A percentile compares a stretch with the other conserved stretches of the same genome.
These are phyloP conservation scores for Spizaetus ornatus DNA, from an alignment of 2,113 vertebrate species.

Conservation along the genomic window DNA sequence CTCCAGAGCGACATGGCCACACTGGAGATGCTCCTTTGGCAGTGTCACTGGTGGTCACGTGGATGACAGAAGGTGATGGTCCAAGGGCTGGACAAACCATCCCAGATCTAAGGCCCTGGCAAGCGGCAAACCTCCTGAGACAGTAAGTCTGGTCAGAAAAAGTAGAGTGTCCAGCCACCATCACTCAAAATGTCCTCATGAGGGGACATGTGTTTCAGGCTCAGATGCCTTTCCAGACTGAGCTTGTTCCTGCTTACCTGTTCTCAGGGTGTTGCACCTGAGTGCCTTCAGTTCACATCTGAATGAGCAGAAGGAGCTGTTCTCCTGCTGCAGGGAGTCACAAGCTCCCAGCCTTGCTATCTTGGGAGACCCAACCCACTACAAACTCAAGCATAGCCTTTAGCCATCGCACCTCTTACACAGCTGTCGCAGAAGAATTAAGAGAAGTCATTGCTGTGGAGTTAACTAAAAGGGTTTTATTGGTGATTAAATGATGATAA, in stretches of 20 bases:
- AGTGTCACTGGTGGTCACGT: background rate
- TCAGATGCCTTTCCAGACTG: background rate
- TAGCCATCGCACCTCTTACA: background rate
- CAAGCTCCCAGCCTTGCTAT: background rate
- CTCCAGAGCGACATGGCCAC: rapidly evolving
- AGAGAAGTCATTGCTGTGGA: background rate
- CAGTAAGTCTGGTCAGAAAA: background rate
- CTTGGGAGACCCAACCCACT: background rate
- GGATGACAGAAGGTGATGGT: background rate
- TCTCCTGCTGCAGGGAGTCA: background rate
- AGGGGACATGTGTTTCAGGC: background rate
- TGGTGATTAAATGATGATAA: background rate
- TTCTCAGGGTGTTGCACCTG: background rate
- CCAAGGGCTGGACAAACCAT: background rate
- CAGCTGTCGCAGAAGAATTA: background rate
- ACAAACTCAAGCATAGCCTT: background rate
- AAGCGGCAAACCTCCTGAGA: background rate
- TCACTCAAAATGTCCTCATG: background rate
- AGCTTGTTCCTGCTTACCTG: background rate
- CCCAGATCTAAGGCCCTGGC: background rate
- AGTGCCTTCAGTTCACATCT: background rate
- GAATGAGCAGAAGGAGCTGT: background rate
- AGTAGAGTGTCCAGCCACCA: background rate
- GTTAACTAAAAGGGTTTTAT: background rate
- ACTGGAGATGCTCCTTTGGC: rapidly evolving